Conservation (phyloP, 2,888 invertebrate species). For the Lasioglossum figueresi region DNA sequence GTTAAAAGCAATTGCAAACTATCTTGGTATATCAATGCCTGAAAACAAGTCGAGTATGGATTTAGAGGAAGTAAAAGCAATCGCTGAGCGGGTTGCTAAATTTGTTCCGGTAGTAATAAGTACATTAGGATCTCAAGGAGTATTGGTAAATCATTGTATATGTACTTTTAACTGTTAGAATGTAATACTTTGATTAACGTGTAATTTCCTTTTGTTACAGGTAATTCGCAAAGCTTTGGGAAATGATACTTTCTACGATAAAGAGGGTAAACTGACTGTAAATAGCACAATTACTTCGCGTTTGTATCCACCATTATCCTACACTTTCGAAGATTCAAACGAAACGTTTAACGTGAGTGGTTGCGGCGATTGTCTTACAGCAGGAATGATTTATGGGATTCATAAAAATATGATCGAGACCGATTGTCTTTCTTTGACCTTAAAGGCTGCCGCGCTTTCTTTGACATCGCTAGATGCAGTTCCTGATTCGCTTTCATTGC, state of each 20-base stretch:
- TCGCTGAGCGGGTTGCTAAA: conserved; percentile 72
- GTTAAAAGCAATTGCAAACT: conserved; percentile 88
- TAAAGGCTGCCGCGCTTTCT: conserved; percentile 78
- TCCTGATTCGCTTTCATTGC: conserved; percentile 64
- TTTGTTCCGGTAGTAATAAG: conserved; percentile 77
- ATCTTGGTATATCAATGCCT: conserved; percentile 81
- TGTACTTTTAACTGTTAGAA: not conserved
- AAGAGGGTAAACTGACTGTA: conserved; percentile 65
- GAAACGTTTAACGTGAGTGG: conserved; percentile 77
- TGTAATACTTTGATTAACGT: not conserved
- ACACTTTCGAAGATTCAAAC: conserved; percentile 32
- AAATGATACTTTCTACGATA: conserved; percentile 70
- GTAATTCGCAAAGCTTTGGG: conserved; percentile 69
- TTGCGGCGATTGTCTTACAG: conserved; percentile 82
- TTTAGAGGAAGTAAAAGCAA: conserved; percentile 59
- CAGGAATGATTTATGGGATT: conserved; percentile 80
- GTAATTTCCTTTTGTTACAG: conserved; percentile 55
- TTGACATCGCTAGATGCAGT: conserved; percentile 77
- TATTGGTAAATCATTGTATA: conserved; percentile 71
- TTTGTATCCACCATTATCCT: conserved; percentile 68
- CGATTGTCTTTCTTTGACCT: conserved; percentile 74
- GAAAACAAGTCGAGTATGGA: conserved; percentile 53
- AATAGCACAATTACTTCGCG: conserved; percentile 68
- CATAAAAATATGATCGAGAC: conserved; percentile 74
- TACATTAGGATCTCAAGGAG: conserved; percentile 79